A percentile compares a stretch with the other conserved stretches of the same genome.
Conservation (phyloP, 2,797 vertebrate genomes). For the Coregonus sp. region DNA sequence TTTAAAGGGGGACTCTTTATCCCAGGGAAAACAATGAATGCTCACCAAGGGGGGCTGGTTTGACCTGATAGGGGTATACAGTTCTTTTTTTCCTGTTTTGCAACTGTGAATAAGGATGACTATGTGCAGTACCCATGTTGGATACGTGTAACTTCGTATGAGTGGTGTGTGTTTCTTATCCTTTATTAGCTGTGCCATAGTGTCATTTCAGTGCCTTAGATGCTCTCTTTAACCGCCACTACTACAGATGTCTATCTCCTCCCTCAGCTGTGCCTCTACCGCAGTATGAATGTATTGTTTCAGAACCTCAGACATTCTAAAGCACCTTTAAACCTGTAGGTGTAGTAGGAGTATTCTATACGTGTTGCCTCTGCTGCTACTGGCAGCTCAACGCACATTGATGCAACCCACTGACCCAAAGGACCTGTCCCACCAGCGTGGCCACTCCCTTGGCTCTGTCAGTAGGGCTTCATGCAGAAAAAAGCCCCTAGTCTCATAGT, state of each 20-base stretch:
- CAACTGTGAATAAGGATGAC: slow-evolving; percentile 69
- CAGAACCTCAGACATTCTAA: slow-evolving; percentile 72
- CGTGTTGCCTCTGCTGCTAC: slow-evolving; percentile 64
- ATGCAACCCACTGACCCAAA: slow-evolving; percentile 72
- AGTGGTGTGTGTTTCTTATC: slow-evolving; percentile 34
- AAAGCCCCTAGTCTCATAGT: slow-evolving; percentile 28
- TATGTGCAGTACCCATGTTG: slow-evolving; percentile 64
- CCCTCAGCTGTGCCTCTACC: slow-evolving; percentile 78
- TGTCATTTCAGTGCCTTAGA: slow-evolving; percentile 83
- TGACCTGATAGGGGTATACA: slow-evolving; percentile 50
- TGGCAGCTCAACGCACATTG: slow-evolving; percentile 50
- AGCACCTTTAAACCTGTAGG: slow-evolving; percentile 66
- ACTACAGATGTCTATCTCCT: slow-evolving; percentile 67
- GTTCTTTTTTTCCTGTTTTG: slow-evolving; percentile 41
- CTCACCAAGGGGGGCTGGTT: slow-evolving; percentile 25
- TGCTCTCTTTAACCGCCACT: slow-evolving; percentile 66
- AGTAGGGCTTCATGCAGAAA: slow-evolving; percentile 11
- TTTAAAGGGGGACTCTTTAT: slow-evolving; percentile 24
- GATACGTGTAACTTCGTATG: slow-evolving; percentile 47
- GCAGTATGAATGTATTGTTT: slow-evolving; percentile 79
- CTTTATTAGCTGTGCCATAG: slow-evolving; percentile 57
- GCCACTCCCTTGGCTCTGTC: slow-evolving; percentile 23
- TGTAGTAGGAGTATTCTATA: slow-evolving; percentile 35
- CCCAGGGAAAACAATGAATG: slow-evolving; percentile 28
- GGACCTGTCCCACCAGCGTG: slow-evolving; percentile 54